Base-by-base conservation (phyloP, 2,797 vertebrate species). In the Liparis tanakae region DNA sequence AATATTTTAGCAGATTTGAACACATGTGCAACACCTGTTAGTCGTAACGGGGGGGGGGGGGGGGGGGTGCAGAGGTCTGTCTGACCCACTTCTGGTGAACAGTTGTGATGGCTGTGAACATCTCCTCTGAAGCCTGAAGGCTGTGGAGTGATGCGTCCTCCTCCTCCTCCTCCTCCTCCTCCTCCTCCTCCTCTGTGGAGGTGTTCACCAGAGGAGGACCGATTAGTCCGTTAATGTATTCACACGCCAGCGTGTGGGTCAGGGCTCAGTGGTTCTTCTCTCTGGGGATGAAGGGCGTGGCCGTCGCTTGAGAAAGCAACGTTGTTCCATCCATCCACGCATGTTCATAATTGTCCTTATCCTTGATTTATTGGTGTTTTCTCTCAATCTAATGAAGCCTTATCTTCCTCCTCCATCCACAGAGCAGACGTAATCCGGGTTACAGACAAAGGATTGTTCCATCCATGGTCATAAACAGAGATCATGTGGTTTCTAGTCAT, bases 381-480 rank as follows among this genome's bases (percentile, higher is more conserved):
- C 22, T 25, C 14, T 65, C 22, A n/a, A 0, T 67, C 3, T 20
- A 7, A n/a, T 10, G 41, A 55, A 50, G 33, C 18, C 55, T 10
- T 17, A 10, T 20, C 6, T 10, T 15, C 2, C 10, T 7, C 17
- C 6, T 14, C 37, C 13, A 18, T 62, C 1, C 14, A 13, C 64
- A 20, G 36, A 70, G 83, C 50, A 63, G 15, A 54, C 68, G 41
- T 58, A 79, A 73, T 72, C 70, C 46, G 6, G 5, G 43, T 53
- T 61, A 60, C 67, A 78, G 81, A 89, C 87, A 91, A 91, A 89
- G 83, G 81, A 58, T 69, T n/a, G 70, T 48, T 83, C 67, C 80
- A 22, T 79, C 57, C 20, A 54, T 85, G 60, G 61, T 69, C 75
- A 76, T 63, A 70, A 86, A 84, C 62, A 36, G 55, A 57, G 78